Evolutionary conservation across 2,113 vertebrate genomes (phyloP), one percentile per base, ranked within the genome.

Genomic region (Leiothrix lutea): DNA sequence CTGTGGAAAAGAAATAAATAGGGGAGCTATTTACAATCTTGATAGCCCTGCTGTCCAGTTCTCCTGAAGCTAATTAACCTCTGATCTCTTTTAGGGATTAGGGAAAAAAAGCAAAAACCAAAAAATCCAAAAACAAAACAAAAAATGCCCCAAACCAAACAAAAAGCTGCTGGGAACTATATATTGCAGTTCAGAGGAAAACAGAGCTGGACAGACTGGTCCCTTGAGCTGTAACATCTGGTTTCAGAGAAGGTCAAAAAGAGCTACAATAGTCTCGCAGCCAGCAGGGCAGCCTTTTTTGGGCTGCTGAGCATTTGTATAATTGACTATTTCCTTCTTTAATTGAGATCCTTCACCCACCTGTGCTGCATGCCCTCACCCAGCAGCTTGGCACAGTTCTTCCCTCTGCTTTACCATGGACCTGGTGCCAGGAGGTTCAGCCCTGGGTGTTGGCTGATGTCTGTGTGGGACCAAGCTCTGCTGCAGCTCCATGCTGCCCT

Each of bases 61-160:
- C 25, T 88, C 14, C 79, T 94, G 89, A 91, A 92, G 78, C 58
- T 82, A 57, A 72, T 91, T 86, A 82, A 95, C 80, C 58, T 88
- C 50, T 81, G 64, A 64, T 95, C 47, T 86, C 57, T 86, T 90
- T 54, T 15, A 77, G 50, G 40, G 38, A 92, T 92, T 78, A 74
- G 57, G 36, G 36, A 64, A 40, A 6, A 14, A 28, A 53, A 8
- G 13, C 19, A 33, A 54, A 33, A 56, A n/a, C 31, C 20, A 57
- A 57, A 57, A 22, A 33, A 56, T 9, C 50, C 50, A 28, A 51
- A 28, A 29, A 8, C 5, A 21, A 22, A 56, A 21, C 12, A 5
- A n/a, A 33, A 33, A 38, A 38, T 38, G 12, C 8, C 31, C 31
- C 54, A 33, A n/a, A 56, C 31, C 12, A n/a, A 56, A 56, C 22